phyloP scores from a whole-genome alignment of 2,113 vertebrate genomes.

The Elaphurus davidianus region DNA sequence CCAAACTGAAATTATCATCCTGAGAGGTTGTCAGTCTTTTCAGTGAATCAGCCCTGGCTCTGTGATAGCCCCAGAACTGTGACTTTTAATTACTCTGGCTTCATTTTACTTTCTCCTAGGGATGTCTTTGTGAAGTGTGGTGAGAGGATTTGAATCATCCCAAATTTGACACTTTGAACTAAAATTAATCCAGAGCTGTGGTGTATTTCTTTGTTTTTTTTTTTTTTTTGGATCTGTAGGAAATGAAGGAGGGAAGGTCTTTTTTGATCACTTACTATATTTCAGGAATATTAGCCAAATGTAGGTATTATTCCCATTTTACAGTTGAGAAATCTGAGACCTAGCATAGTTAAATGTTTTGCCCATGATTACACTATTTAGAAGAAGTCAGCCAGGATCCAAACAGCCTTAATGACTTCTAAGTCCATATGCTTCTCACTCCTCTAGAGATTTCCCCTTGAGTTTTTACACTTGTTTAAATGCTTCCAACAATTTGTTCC shows the following conservation, averaged over 20 bases:
- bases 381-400: background rate
- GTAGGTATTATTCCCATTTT: background rate
- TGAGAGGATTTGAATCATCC: conserved; percentile 13
- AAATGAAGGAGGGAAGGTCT: background rate
- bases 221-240: background rate
- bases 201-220: background rate
- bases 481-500: conserved; percentile 13
- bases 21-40: conserved; percentile 2
- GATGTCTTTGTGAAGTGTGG: conserved; percentile 28
- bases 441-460: background rate
- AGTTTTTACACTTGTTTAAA: conserved; percentile 27
- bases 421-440: background rate
- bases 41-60: background rate
- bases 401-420: background rate
- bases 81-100: conserved; percentile 37
- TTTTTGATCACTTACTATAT: background rate
- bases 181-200: background rate
- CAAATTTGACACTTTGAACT: conserved; percentile 5
- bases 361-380: background rate
- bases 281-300: background rate
- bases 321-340: background rate
- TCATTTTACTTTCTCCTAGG: background rate
- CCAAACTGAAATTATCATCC: conserved; percentile 19
- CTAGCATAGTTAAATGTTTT: conserved; percentile 3
- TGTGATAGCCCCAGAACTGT: background rate